Evolutionary conservation across 2,888 invertebrate species (phyloP).

Genomic region (Megastigmus dorsalis): DNA sequence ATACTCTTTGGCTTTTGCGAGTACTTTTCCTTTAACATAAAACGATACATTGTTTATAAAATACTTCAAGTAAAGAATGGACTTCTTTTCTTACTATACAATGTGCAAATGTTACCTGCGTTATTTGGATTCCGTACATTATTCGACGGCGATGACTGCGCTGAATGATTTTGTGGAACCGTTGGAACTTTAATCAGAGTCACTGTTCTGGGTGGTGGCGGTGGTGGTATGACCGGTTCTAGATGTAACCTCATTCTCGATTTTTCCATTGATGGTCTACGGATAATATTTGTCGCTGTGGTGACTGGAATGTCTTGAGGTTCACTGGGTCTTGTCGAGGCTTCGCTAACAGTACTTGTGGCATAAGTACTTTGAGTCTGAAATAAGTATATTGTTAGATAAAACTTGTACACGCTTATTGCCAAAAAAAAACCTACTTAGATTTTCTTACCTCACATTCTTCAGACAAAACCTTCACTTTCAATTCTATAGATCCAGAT

Average conservation of each 20-base stretch:
- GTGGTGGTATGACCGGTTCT: conserved; percentile 67
- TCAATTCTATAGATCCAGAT: conserved; percentile 75
- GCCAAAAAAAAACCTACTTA: background rate
- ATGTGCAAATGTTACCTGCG: too few species aligned
- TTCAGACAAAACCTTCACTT: conserved; percentile 72
- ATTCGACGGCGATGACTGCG: conserved; percentile 42
- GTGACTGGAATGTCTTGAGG: conserved; percentile 55
- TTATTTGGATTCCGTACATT: conserved; percentile 56
- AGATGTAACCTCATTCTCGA: conserved; percentile 68
- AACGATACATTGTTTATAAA: conserved; percentile 1
- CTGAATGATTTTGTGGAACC: conserved; percentile 38
- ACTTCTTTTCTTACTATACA: background rate
- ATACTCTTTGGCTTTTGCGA: conserved; percentile 47
- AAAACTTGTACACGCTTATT: background rate
- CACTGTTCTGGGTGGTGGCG: conserved; percentile 70
- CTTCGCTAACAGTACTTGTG: conserved; percentile 66
- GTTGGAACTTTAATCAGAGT: conserved; percentile 66
- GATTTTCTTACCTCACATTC: conserved; percentile 65
- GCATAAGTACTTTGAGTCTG: conserved; percentile 69
- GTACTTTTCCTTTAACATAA: conserved; percentile 29
- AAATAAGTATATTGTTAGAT: background rate
- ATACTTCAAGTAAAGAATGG: background rate
- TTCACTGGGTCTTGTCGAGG: conserved; percentile 58
- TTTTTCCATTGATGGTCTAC: conserved; percentile 69
- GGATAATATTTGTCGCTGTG: conserved; percentile 59